These are phyloP conservation scores for Eupristina koningsbergeri DNA, from an alignment of 1,140 invertebrate genomes.

Conservation along the genomic window DNA sequence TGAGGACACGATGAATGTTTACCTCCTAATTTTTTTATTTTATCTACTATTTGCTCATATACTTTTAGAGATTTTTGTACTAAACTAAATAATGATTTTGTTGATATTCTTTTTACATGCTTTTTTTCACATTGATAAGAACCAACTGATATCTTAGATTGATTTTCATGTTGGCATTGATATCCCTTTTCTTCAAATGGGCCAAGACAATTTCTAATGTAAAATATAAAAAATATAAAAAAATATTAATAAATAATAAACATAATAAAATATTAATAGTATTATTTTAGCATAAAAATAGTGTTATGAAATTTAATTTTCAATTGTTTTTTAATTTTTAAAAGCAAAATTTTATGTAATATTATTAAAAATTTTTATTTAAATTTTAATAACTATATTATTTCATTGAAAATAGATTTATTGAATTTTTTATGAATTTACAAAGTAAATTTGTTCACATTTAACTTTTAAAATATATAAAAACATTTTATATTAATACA, in stretches of 20 bases:
- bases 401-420: background rate
- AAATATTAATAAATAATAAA: background rate
- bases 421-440: constrained; percentile 3
- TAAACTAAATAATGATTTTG: constrained; percentile 64
- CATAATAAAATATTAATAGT: too few species aligned
- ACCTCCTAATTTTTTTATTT: constrained; percentile 69
- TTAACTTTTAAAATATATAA: background rate
- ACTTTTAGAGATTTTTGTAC: constrained; percentile 68
- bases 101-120: constrained; percentile 50
- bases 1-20: constrained; percentile 77
- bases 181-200: constrained; percentile 74
- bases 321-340: too few species aligned
- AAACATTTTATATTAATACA: constrained; percentile 6
- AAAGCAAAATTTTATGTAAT: too few species aligned
- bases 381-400: too few species aligned
- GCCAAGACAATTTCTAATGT: constrained; percentile 76
- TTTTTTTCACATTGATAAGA: constrained; percentile 30
- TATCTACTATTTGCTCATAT: constrained; percentile 72
- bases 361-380: too few species aligned
- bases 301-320: too few species aligned
- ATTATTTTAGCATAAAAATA: too few species aligned
- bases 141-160: background rate
- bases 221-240: constrained; percentile 6
- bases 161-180: background rate
- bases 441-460: constrained; percentile 28